These are phyloP conservation scores for Phrynocephalus forsythii DNA, from an alignment of 2,797 vertebrate species.

Conservation along the genomic window DNA sequence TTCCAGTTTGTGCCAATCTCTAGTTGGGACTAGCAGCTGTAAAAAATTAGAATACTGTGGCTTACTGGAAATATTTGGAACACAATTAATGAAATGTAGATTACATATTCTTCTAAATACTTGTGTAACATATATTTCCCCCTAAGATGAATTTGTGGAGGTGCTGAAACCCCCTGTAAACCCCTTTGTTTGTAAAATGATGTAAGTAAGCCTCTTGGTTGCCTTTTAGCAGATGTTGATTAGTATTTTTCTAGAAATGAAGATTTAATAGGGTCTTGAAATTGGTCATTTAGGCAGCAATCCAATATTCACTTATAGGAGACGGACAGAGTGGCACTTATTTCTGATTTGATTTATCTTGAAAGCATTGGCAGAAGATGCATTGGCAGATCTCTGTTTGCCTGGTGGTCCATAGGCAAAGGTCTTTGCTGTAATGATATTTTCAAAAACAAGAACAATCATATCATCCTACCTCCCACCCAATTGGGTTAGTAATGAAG, in stretches of 20 bases:
- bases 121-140: background rate
- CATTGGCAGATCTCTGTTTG: too few species aligned
- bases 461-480: too few species aligned
- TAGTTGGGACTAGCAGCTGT: too few species aligned
- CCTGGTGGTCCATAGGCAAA: too few species aligned
- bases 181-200: background rate
- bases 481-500: too few species aligned
- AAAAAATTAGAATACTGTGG: too few species aligned
- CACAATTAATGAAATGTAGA: background rate
- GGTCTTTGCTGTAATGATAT: too few species aligned
- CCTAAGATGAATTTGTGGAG: background rate
- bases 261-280: background rate
- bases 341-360: background rate
- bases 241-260: constrained; percentile 3
- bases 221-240: background rate
- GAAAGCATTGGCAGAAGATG: background rate
- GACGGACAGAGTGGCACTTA: background rate
- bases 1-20: too few species aligned
- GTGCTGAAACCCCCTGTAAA: too few species aligned
- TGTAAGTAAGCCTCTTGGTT: background rate
- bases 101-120: background rate
- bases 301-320: background rate
- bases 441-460: too few species aligned
- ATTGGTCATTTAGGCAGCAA: background rate
- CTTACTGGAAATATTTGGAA: background rate